phyloP scores from a whole-genome alignment of 2,888 invertebrate genomes.

The Agapostemon virescens region DNA sequence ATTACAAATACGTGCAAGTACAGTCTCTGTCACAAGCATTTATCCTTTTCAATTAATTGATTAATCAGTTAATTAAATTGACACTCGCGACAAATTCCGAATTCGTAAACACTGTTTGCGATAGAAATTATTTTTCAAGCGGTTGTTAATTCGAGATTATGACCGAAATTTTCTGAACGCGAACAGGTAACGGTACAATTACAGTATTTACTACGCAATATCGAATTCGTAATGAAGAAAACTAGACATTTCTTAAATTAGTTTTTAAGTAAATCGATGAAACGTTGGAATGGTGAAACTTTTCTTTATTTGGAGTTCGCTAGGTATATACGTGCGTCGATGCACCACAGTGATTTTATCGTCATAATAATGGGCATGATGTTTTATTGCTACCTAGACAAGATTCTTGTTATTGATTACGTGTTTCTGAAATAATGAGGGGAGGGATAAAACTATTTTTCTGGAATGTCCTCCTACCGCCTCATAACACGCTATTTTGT shows the following conservation, averaged over 20 bases:
- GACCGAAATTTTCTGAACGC: not conserved
- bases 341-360: slow-evolving; percentile 12
- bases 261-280: not conserved
- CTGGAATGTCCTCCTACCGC: too few species aligned
- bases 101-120: not conserved
- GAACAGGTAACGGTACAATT: not conserved
- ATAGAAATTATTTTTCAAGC: not conserved
- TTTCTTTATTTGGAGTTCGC: not conserved
- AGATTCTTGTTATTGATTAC: slow-evolving; percentile 12
- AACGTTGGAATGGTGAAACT: not conserved
- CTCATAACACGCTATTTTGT: not conserved
- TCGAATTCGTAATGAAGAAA: not conserved
- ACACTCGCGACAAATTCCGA: too few species aligned
- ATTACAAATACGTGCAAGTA: slow-evolving; percentile 72
- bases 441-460: too few species aligned
- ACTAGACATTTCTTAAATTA: not conserved
- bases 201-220: not conserved
- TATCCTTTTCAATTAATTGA: slow-evolving; percentile 41
- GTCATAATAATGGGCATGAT: not conserved
- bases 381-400: not conserved
- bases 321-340: not conserved
- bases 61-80: too few species aligned
- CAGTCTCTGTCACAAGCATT: slow-evolving; percentile 58
- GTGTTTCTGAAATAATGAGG: not conserved
- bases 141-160: not conserved